A percentile compares a stretch with the other conserved stretches of the same genome.
Evolutionary conservation across 2,797 vertebrate species (phyloP).

Genomic region (Pogonophryne albipinna): DNA sequence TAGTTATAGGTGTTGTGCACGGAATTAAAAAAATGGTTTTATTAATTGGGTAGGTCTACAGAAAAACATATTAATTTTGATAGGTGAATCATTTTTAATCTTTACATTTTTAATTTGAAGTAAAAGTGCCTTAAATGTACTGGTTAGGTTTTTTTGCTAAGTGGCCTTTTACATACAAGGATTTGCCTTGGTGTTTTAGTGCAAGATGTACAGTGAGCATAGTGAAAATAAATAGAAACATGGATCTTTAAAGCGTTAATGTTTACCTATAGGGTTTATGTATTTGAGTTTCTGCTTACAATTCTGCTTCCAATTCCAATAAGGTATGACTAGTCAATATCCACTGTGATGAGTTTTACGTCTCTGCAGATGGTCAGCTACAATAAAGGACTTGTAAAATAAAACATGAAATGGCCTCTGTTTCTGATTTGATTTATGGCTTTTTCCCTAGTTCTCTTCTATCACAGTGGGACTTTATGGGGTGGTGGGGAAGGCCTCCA

Average conservation of each 20-base stretch:
- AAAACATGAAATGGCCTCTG: not conserved
- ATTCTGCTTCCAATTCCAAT: not conserved
- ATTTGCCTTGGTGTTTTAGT: too few relatives aligned
- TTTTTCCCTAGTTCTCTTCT: slow-evolving; percentile 40
- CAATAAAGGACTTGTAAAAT: not conserved
- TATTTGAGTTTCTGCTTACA: not conserved
- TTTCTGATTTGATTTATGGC: not conserved
- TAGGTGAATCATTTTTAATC: too few relatives aligned
- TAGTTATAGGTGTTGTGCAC: not conserved
- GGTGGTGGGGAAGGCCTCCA: slow-evolving; percentile 65
- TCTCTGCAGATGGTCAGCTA: not conserved
- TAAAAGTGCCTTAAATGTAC: not conserved
- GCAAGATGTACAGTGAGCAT: too few relatives aligned
- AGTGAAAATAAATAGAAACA: not conserved
- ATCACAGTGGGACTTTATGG: slow-evolving; percentile 43
- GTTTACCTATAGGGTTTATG: not conserved
- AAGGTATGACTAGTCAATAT: not conserved
- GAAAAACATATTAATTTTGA: not conserved
- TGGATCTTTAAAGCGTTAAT: not conserved
- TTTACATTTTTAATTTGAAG: not conserved
- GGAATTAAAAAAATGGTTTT: not conserved
- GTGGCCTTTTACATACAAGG: too few relatives aligned
- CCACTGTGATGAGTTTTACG: not conserved
- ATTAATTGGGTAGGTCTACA: not conserved
- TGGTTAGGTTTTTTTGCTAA: not conserved